Evolutionary conservation across 2,797 vertebrate species (phyloP).

Genomic region (Limnodromus scolopaceus): DNA sequence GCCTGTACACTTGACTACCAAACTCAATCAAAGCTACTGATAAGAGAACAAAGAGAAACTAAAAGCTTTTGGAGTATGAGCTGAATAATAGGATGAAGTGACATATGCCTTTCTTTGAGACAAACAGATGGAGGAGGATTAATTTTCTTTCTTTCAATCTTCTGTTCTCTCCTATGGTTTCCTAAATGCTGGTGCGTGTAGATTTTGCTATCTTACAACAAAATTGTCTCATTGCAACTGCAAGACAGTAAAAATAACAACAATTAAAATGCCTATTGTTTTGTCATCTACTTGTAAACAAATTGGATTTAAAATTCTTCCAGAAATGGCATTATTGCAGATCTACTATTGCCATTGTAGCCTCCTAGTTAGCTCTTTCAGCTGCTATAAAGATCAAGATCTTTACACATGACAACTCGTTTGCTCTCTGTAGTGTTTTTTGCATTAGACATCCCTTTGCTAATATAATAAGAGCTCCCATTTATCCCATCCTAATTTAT

Average conservation of each 20-base stretch:
- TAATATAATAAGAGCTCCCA: not conserved
- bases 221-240: slow-evolving; percentile 13
- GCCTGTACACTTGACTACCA: slow-evolving; percentile 67
- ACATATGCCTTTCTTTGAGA: slow-evolving; percentile 62
- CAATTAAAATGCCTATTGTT: slow-evolving; percentile 39
- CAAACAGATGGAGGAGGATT: slow-evolving; percentile 52
- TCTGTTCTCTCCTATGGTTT: slow-evolving; percentile 28
- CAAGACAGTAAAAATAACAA: slow-evolving; percentile 25
- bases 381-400: not conserved
- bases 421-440: not conserved
- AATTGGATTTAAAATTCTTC: slow-evolving; percentile 41
- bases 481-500: not conserved
- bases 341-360: not conserved
- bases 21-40: slow-evolving; percentile 73
- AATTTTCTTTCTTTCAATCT: slow-evolving; percentile 60
- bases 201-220: slow-evolving; percentile 37
- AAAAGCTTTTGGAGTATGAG: slow-evolving; percentile 62
- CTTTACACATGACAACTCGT: not conserved
- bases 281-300: slow-evolving; percentile 33
- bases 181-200: slow-evolving; percentile 15
- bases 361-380: not conserved
- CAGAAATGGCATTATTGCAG: not conserved
- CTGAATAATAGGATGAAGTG: slow-evolving; percentile 59
- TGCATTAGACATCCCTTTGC: not conserved
- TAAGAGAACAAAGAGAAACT: slow-evolving; percentile 70